phyloP scores from a whole-genome alignment of 2,888 invertebrate species.

The Amiota communis region DNA sequence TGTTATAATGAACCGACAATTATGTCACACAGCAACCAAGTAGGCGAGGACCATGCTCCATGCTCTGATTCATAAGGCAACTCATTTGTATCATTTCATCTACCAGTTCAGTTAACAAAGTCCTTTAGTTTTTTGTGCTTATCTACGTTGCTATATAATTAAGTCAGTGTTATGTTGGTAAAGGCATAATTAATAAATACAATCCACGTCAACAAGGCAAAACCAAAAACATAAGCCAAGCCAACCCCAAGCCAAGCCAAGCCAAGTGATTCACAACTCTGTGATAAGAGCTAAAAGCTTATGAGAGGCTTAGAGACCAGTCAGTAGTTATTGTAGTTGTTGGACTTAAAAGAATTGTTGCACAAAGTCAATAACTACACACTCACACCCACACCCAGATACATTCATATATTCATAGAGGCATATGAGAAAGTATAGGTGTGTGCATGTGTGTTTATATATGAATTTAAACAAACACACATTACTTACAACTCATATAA shows the following conservation, averaged over 20 bases:
- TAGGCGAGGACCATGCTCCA: neutral
- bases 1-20: conserved; percentile 25
- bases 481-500: neutral
- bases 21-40: neutral
- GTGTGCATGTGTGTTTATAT: neutral
- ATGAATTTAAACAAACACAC: neutral
- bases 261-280: neutral
- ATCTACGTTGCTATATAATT: neutral
- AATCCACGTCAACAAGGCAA: too few species aligned
- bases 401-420: too few species aligned
- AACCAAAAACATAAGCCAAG: neutral
- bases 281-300: neutral
- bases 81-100: neutral
- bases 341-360: conserved; percentile 2
- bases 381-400: too few species aligned
- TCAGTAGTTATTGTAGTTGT: neutral
- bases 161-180: neutral
- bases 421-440: neutral
- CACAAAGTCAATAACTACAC: neutral
- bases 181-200: conserved; percentile 15
- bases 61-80: neutral
- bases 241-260: neutral
- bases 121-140: neutral
- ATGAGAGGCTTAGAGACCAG: neutral
- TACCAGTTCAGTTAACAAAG: neutral